These are phyloP conservation scores for Thaumatotibia leucotreta DNA, from an alignment of 1,140 invertebrate genomes.

Conservation along the genomic window DNA sequence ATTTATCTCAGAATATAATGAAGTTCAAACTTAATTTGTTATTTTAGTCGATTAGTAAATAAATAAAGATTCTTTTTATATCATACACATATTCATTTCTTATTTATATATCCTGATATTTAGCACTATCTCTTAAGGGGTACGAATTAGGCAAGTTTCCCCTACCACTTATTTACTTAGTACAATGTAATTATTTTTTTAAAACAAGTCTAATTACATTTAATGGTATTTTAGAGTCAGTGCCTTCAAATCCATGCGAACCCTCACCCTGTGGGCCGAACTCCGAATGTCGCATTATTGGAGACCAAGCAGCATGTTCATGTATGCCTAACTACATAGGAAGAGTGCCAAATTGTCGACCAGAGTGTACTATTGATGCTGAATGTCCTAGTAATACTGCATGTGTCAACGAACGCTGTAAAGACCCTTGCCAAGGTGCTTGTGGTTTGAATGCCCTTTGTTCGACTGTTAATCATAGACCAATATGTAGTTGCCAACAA, in stretches of 20 bases:
- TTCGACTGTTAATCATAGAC: slow-evolving; percentile 79
- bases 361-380: slow-evolving; percentile 84
- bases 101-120: too few relatives aligned
- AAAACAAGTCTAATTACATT: slow-evolving; percentile 4
- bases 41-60: too few relatives aligned
- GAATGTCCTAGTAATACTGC: slow-evolving; percentile 82
- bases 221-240: slow-evolving; percentile 45
- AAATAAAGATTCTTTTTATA: too few relatives aligned
- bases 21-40: too few relatives aligned
- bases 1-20: too few relatives aligned
- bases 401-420: slow-evolving; percentile 83
- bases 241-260: slow-evolving; percentile 75
- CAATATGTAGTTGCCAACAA: slow-evolving; percentile 76
- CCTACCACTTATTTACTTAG: too few relatives aligned
- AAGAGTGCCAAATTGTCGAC: slow-evolving; percentile 84
- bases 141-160: too few relatives aligned
- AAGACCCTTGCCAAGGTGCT: slow-evolving; percentile 83
- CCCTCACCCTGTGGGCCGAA: slow-evolving; percentile 90
- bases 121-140: too few relatives aligned
- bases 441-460: slow-evolving; percentile 84
- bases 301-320: slow-evolving; percentile 85
- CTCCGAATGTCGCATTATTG: slow-evolving; percentile 86
- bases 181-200: too few relatives aligned
- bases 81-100: too few relatives aligned
- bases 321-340: slow-evolving; percentile 86